A percentile compares a stretch with the other conserved stretches of the same genome.
These are phyloP conservation scores for Cephus pulcher DNA, from an alignment of 2,888 invertebrate genomes.

Conservation along the genomic window DNA sequence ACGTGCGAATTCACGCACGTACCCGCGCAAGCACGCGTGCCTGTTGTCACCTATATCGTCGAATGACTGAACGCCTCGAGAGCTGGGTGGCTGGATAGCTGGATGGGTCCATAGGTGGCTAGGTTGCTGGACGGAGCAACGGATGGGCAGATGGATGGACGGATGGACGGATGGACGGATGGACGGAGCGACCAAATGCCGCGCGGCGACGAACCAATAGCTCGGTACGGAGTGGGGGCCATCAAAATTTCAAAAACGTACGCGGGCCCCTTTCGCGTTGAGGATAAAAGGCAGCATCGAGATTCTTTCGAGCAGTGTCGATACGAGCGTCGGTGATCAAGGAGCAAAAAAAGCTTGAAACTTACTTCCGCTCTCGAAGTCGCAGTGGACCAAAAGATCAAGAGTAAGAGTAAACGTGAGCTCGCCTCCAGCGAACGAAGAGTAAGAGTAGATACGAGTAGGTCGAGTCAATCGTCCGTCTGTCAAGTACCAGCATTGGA, in stretches of 20 bases:
- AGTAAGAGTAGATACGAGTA: background rate
- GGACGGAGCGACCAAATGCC: constrained; percentile 34
- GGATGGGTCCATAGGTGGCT: too few species aligned
- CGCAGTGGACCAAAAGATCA: too few species aligned
- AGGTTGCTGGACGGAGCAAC: too few species aligned
- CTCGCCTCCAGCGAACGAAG: background rate
- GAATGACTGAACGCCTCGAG: constrained; percentile 34
- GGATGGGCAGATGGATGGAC: constrained; percentile 8
- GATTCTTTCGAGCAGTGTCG: constrained; percentile 66
- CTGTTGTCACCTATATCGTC: background rate
- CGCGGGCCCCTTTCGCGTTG: constrained; percentile 66
- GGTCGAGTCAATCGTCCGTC: background rate
- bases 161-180: constrained; percentile 21
- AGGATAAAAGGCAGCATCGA: constrained; percentile 67
- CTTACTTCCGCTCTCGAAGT: too few species aligned
- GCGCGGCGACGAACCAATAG: constrained; percentile 43
- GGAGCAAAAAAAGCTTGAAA: constrained; percentile 32
- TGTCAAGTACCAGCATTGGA: too few species aligned
- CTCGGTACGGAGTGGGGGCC: constrained; percentile 59
- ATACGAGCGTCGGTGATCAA: constrained; percentile 63
- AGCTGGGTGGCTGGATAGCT: constrained; percentile 21
- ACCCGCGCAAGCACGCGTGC: constrained; percentile 8
- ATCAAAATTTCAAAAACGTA: constrained; percentile 68
- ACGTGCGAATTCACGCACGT: background rate
- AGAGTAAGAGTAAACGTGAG: too few species aligned